Evolutionary conservation across 2,888 invertebrate species (phyloP), one percentile per base, ranked within the genome.

Genomic region (Drosophila algonquin): DNA sequence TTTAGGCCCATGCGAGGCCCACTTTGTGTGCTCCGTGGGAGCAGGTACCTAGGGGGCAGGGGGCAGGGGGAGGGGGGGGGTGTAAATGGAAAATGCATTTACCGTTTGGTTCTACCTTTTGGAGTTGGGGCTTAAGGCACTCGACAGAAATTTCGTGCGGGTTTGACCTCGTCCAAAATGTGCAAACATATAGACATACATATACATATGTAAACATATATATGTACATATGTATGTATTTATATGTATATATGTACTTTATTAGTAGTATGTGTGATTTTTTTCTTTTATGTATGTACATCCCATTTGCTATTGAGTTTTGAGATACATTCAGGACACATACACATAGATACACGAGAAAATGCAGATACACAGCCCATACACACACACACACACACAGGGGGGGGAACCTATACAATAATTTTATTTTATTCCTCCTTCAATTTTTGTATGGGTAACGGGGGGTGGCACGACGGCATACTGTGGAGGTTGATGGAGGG

Each of bases 141-240:
- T 55, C 40, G 47, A 21, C 47, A 54, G 47, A 53, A 46, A 53
- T 14, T 47, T 54, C 54, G 64, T 64, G 64, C 65, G 12, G 55
- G 54, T 30, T 55, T 65, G 64, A 47, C 64, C 54, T 65, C 65
- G 54, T 47, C 47, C 24, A 48, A 55, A 65, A 56, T 44, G 65
- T 35, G 21, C 21, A 9, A 44, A 24, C 30, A 53, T 35, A 35
- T 18, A 30, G 10, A 45, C n/a, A 16, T 35, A 46, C 16, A 16
- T 30, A 16, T 24, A 16, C 16, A 16, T 24, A 27, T 27, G 6
- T 18, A 18, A 18, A 18, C 18, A 18, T 18, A 18, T 18, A 5
- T 24, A 5, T 24, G 27, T 18, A 46, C n/a, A 44, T 24, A 44
- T 18, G 12, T 35, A 45, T 30, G 14, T 51, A 30, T 24, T 3